Conservation (phyloP, 2,113 vertebrate genomes). For the Cnemophilus loriae region DNA sequence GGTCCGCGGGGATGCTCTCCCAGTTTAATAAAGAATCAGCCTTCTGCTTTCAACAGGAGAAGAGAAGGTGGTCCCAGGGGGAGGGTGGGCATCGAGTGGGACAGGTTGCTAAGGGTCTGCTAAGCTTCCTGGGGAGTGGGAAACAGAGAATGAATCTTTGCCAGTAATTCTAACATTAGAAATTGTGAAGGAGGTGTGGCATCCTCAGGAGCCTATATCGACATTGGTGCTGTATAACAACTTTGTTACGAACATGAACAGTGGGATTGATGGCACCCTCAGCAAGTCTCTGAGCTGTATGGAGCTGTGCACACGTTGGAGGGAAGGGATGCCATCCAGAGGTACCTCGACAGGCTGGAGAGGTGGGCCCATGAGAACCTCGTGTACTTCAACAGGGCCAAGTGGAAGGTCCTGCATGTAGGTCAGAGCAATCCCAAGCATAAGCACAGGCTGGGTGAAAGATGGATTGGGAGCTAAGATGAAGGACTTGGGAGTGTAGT, state of each 20-base stretch:
- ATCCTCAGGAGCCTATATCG: accelerated
- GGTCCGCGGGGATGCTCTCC: too few species aligned
- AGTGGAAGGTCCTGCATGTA: background rate
- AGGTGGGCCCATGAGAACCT: too few species aligned
- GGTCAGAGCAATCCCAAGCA: background rate
- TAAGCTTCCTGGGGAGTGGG: too few species aligned
- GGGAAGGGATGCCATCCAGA: background rate
- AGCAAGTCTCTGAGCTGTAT: accelerated
- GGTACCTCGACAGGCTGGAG: too few species aligned
- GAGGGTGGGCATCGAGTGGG: accelerated
- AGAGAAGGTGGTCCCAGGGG: too few species aligned
- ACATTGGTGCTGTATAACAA: accelerated
- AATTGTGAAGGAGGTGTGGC: background rate
- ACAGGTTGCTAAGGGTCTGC: background rate
- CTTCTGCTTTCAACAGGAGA: accelerated
- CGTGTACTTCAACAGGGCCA: background rate
- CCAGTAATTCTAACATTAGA: background rate
- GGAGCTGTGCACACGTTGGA: background rate
- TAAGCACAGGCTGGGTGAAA: too few species aligned
- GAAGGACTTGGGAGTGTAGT: background rate
- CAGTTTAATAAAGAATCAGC: accelerated
- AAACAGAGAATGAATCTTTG: too few species aligned
- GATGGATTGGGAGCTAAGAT: background rate
- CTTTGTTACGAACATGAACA: accelerated
- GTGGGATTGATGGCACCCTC: background rate